Evolutionary conservation across 2,113 vertebrate genomes (phyloP).

Genomic region (Accipiter virgatus): DNA sequence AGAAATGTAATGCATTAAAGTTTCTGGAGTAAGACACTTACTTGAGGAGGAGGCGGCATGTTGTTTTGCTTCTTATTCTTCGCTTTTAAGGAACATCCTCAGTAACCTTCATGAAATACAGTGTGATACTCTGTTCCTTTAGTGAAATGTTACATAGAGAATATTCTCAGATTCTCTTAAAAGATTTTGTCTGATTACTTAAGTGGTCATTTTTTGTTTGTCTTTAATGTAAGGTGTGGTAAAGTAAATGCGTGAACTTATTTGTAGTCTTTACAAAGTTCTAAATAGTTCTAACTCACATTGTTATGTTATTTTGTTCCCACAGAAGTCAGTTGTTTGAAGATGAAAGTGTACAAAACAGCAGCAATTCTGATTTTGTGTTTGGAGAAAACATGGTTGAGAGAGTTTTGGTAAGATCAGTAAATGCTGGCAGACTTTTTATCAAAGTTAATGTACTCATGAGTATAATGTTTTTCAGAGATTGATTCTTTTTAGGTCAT

Average conservation of each 20-base stretch:
- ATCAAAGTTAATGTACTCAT: neutral
- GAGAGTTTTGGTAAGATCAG: constrained; percentile 80
- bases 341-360: constrained; percentile 17
- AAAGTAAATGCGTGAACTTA: neutral
- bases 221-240: neutral
- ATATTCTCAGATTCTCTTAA: neutral
- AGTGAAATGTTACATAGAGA: neutral
- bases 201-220: neutral
- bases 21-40: neutral
- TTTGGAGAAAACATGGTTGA: constrained; percentile 88
- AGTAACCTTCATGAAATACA: neutral
- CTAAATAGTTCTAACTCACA: neutral
- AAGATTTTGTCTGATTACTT: neutral
- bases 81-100: neutral
- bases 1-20: neutral
- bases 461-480: neutral
- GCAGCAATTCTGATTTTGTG: constrained; percentile 70
- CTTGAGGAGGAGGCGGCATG: neutral
- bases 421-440: neutral
- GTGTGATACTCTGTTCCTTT: neutral
- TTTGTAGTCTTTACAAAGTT: neutral
- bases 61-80: neutral
- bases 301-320: neutral
- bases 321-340: constrained; percentile 58
- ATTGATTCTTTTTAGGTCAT: neutral